phyloP scores from a whole-genome alignment of 2,888 invertebrate species.

The Calameuta idolon region DNA sequence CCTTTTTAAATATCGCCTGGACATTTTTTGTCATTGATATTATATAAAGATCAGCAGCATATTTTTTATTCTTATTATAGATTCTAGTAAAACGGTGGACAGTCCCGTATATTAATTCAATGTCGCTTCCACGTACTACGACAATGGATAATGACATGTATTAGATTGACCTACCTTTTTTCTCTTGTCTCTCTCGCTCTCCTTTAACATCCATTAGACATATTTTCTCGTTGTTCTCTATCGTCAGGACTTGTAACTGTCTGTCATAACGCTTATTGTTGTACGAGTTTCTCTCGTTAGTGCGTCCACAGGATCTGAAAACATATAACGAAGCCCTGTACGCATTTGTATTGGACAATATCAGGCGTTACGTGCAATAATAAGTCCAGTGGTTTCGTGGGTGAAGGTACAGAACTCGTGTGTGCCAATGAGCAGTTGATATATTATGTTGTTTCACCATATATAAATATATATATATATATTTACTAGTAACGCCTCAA shows the following conservation, averaged over 20 bases:
- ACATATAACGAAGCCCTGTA: background rate
- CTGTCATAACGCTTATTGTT: background rate
- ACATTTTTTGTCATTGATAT: background rate
- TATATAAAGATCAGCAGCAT: background rate
- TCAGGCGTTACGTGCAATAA: background rate
- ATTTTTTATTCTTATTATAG: background rate
- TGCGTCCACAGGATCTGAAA: background rate
- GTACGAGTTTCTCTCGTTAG: background rate
- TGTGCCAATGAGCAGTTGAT: background rate
- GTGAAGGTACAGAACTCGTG: background rate
- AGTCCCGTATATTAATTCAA: background rate
- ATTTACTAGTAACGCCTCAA: constrained; percentile 31
- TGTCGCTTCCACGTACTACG: background rate
- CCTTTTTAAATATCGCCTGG: background rate
- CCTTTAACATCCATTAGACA: background rate
- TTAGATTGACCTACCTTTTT: background rate
- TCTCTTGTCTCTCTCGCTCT: background rate
- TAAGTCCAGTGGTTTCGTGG: background rate
- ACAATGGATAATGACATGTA: too few relatives aligned
- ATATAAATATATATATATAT: background rate
- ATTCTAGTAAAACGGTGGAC: background rate
- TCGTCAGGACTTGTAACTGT: background rate
- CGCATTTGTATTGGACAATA: background rate
- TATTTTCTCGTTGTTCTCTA: background rate
- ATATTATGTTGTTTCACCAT: background rate